Base-by-base conservation (phyloP, 92 coral and sea anemone genomes). In the Epizoanthus illoricatus region DNA sequence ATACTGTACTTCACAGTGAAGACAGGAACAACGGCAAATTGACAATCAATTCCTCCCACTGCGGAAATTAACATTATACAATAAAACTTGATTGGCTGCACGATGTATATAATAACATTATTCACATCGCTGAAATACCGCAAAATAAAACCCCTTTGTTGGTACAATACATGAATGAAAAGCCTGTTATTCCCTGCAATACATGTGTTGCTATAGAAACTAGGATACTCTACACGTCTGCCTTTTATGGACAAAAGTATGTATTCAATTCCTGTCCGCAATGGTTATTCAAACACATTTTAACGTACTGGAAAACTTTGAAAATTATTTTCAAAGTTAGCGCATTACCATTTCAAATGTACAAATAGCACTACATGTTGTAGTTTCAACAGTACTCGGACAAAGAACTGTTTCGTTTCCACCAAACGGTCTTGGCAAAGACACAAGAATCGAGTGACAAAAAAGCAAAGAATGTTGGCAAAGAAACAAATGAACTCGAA, bases 131-230 rank as follows among this genome's bases (percentile, higher is more conserved):
- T 87, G 55, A 75, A 83, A 87, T 91, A 69, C 91, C 90, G 55
- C 56, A 57, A 85, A 84, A 91, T 90, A 89, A 91, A 89, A 90
- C 90, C 54, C 70, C 90, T 86, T 91, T 91, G 95, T 91, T 84
- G 28, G 65, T 54, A 33, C 84, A 78, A 78, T 62, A 49, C 58
- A 78, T 78, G 71, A 78, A 78, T 40, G 61, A 70, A 71, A 33
- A 74, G 86, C 85, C 86, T 81, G 89, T 81, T 74, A 28, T 74
- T 41, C 67, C 15, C 45, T 52, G 12, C 33, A 16, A 47, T 58
- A 24, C 23, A 7, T 63, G 61, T 61, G 83, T 68, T 57, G 33
- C 68, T 33, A 82, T 82, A 74, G 82, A 9, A 84, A 84, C 83
- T 64, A 39, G 40, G 28, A 81, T 24, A 69, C 33, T 71, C 15